These are phyloP conservation scores for Trichosurus vulpecula DNA, from an alignment of 2,797 vertebrate genomes.

Conservation along the genomic window DNA sequence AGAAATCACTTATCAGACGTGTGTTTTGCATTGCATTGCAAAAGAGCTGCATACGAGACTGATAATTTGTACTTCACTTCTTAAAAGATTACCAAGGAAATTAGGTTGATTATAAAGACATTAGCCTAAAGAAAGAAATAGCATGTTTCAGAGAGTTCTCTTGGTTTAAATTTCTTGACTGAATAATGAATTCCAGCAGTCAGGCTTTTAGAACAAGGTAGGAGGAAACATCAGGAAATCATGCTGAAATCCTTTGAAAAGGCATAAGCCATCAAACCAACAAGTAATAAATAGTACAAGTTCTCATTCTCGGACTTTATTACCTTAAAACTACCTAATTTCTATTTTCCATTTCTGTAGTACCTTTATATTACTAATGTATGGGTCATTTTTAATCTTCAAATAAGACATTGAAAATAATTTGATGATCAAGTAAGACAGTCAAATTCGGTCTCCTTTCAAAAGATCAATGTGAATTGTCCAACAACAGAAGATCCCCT, in stretches of 20 bases:
- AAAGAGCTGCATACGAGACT: neutral
- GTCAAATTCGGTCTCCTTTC: neutral
- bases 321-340: neutral
- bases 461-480: neutral
- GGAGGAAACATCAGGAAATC: constrained; percentile 1
- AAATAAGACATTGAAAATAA: neutral
- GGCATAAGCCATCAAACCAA: neutral
- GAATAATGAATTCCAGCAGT: neutral
- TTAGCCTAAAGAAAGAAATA: neutral
- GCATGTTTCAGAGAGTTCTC: neutral
- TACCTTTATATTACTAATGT: neutral
- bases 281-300: neutral
- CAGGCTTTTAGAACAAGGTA: neutral
- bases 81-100: constrained; percentile 19
- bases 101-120: neutral
- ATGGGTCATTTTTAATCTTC: neutral
- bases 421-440: neutral
- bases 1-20: constrained; percentile 16
- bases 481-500: neutral
- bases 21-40: neutral
- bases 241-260: neutral
- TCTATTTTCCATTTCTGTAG: neutral
- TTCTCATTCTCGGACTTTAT: constrained; percentile 3
- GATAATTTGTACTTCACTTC: constrained; percentile 1
- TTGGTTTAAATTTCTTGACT: neutral